phyloP scores from a whole-genome alignment of 2,797 vertebrate species.

The Tragelaphus oryx region DNA sequence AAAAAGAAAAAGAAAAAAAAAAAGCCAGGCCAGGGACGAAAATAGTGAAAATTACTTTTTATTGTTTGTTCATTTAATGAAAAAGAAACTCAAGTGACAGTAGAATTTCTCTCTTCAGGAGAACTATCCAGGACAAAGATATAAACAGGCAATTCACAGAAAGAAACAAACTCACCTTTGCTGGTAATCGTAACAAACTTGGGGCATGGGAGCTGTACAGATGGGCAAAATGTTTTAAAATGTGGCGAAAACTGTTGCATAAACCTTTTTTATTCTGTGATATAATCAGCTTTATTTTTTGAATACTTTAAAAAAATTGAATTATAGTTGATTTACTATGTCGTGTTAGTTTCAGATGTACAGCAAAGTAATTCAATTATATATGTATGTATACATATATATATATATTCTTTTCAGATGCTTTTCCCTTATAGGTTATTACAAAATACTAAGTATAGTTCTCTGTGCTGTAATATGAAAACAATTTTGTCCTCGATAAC shows the following conservation, averaged over 20 bases:
- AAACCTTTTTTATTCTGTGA: background rate
- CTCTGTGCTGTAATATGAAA: background rate
- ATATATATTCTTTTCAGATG: background rate
- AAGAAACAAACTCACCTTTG: background rate
- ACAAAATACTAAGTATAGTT: background rate
- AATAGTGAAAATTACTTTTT: background rate
- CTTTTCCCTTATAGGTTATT: background rate
- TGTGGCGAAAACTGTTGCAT: background rate
- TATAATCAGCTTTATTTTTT: background rate
- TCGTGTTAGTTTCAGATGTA: background rate
- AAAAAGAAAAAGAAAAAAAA: rapidly evolving
- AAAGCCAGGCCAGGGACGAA: background rate
- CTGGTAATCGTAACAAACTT: background rate
- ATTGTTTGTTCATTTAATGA: background rate
- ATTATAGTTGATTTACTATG: background rate
- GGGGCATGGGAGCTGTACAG: background rate
- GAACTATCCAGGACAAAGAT: background rate
- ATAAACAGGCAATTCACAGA: background rate
- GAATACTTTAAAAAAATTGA: background rate
- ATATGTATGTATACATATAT: rapidly evolving
- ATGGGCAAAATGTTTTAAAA: background rate
- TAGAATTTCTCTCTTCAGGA: background rate
- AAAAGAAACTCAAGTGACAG: background rate
- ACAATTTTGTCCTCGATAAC: background rate
- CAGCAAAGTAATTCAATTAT: background rate